Percentiles rank a stretch among this genome's conserved stretches.
These are phyloP conservation scores for Syngnathus floridae DNA, from an alignment of 2,113 vertebrate genomes.

Conservation along the genomic window DNA sequence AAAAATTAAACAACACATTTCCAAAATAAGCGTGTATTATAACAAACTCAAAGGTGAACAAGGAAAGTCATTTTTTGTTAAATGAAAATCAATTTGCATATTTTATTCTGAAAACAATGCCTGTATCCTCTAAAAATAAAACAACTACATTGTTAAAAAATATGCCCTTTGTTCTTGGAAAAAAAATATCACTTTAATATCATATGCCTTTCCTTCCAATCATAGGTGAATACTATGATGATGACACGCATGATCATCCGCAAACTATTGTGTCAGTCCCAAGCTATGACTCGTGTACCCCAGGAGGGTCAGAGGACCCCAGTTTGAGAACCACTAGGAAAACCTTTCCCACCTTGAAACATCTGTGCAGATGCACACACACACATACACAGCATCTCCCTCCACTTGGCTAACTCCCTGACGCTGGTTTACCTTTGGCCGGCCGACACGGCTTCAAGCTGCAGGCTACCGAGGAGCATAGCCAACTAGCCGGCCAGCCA, in stretches of 20 bases:
- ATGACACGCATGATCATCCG: background rate
- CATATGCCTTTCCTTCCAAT: too few species aligned
- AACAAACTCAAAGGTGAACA: too few species aligned
- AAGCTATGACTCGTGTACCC: background rate
- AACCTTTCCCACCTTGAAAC: constrained; percentile 58
- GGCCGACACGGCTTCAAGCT: constrained; percentile 48
- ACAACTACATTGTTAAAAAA: background rate
- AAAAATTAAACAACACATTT: too few species aligned
- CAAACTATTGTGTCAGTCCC: background rate
- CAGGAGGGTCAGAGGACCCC: background rate
- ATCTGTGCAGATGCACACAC: background rate
- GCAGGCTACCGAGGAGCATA: background rate
- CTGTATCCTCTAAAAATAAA: background rate
- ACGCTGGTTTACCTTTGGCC: constrained; percentile 48
- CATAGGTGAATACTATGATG: too few species aligned
- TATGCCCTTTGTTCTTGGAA: too few species aligned
- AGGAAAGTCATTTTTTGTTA: too few species aligned
- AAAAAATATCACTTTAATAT: too few species aligned
- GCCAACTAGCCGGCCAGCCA: background rate
- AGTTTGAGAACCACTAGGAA: constrained; percentile 14
- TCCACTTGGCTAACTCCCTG: constrained; percentile 30
- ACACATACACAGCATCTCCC: constrained; percentile 66
- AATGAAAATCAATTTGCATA: too few species aligned
- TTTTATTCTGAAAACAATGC: too few species aligned
- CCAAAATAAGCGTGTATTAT: too few species aligned